These are phyloP conservation scores for Athripsodes cinereus DNA, from an alignment of 2,888 invertebrate species.

Conservation along the genomic window DNA sequence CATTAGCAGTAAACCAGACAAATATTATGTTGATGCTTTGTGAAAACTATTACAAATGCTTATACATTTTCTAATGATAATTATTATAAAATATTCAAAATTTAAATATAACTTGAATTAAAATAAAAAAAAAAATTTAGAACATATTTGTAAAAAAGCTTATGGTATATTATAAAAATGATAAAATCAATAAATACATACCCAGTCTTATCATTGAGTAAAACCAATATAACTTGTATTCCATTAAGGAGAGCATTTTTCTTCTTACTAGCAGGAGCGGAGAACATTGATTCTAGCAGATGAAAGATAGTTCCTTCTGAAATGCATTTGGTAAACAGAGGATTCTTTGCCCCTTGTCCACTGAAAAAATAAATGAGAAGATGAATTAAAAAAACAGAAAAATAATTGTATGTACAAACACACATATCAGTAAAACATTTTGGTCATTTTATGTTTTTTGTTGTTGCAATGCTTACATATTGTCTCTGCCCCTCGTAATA, in stretches of 20 bases:
- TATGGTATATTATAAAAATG: no score
- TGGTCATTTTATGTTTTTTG: no score
- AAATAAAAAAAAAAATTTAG: no score
- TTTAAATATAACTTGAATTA: no score
- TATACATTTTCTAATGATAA: no score
- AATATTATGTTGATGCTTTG: no score
- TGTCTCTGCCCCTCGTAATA: constrained; percentile 43
- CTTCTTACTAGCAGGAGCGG: constrained; percentile 47
- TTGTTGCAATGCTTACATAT: constrained; percentile 31
- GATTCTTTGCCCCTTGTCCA: constrained; percentile 9
- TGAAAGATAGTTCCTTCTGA: constrained; percentile 53
- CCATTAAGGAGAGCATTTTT: constrained; percentile 74
- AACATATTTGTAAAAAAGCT: no score
- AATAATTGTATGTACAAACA: no score
- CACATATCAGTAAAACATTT: no score
- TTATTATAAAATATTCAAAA: no score
- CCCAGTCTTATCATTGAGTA: constrained; percentile 40
- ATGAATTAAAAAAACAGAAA: neutral
- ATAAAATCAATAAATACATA: constrained; percentile 5
- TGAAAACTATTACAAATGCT: no score
- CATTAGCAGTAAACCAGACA: no score
- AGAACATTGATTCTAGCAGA: constrained; percentile 69
- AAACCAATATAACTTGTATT: constrained; percentile 69
- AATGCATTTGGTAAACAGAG: constrained; percentile 15
- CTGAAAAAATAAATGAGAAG: constrained; percentile 6